Conservation (phyloP, 1,140 invertebrate genomes). For the Sinella curviseta region DNA sequence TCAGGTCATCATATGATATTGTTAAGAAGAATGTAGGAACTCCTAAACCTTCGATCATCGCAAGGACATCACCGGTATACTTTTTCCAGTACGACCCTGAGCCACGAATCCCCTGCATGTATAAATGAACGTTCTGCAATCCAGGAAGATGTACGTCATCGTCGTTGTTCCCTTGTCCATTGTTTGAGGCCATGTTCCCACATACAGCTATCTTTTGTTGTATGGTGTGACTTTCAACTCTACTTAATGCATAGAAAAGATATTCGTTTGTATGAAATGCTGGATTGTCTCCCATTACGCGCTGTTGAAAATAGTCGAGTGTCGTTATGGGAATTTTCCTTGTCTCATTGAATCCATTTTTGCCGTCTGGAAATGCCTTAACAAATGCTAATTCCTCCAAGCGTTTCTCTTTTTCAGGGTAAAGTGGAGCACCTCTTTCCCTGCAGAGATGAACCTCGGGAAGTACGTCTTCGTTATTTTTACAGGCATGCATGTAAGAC, state of each 20-base stretch:
- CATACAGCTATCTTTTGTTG: background rate
- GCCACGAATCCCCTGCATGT: background rate
- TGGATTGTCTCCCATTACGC: background rate
- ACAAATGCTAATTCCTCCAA: background rate
- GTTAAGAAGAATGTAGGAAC: slow-evolving; percentile 7
- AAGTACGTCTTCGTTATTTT: background rate
- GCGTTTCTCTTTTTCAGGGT: background rate
- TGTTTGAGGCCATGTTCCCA: background rate
- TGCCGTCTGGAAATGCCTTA: background rate
- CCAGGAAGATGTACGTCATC: background rate
- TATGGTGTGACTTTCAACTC: background rate
- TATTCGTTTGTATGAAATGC: background rate
- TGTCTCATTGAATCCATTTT: background rate
- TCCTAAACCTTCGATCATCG: background rate
- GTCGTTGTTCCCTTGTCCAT: background rate
- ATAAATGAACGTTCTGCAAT: background rate
- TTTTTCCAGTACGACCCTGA: background rate
- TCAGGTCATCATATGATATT: slow-evolving; percentile 12
- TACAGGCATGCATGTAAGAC: background rate
- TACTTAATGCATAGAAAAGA: background rate
- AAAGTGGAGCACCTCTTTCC: background rate
- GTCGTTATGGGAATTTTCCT: background rate
- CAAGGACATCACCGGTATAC: background rate
- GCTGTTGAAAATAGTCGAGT: background rate
- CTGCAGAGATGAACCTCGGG: background rate